Percentiles rank a stretch among this genome's conserved stretches.
phyloP scores from a whole-genome alignment of 2,797 vertebrate genomes.

The Brachyrhaphis roseni region DNA sequence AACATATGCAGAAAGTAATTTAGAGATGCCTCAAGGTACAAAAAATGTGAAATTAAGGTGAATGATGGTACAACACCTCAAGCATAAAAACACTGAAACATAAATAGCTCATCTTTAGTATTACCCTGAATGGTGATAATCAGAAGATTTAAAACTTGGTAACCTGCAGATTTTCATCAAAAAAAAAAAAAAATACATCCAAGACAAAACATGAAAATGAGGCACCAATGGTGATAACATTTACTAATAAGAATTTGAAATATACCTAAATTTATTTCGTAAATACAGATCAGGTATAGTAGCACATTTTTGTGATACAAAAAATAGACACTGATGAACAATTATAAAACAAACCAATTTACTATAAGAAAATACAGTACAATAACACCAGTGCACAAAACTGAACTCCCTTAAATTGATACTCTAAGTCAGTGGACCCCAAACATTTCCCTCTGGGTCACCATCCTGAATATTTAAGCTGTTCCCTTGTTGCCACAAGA shows the following conservation, averaged over 20 bases:
- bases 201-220: conserved; percentile 33
- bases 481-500: neutral
- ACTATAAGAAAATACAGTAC: neutral
- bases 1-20: conserved; percentile 39
- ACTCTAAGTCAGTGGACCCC: neutral
- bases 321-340: neutral
- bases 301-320: neutral
- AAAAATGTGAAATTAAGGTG: conserved; percentile 35
- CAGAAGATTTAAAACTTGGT: conserved; percentile 13
- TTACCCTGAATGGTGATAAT: conserved; percentile 12
- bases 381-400: neutral
- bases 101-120: conserved; percentile 13
- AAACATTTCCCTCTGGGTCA: neutral
- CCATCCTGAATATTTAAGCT: neutral
- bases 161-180: neutral
- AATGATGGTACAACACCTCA: conserved; percentile 12
- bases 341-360: neutral
- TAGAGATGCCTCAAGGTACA: conserved; percentile 35
- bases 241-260: neutral
- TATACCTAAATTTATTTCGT: neutral
- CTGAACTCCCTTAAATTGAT: neutral
- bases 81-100: conserved; percentile 23
- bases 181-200: neutral
- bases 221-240: neutral
- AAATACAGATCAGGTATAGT: neutral